These are phyloP conservation scores for Kuschelorhynchus macadamiae DNA, from an alignment of 2,888 invertebrate species.

Conservation along the genomic window DNA sequence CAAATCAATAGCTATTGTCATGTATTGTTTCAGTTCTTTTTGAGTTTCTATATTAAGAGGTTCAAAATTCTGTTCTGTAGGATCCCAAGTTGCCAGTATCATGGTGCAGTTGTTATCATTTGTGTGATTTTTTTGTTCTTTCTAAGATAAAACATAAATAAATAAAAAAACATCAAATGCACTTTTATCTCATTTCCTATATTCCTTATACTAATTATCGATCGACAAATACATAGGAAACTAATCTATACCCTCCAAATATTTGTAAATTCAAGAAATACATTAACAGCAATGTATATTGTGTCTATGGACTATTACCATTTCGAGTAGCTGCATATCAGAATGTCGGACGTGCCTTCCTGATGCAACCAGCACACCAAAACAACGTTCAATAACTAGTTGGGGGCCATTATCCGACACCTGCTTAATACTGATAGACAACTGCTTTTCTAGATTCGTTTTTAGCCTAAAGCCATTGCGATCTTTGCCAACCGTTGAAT, in stretches of 20 bases:
- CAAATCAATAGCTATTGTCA: constrained; percentile 96
- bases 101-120: constrained; percentile 60
- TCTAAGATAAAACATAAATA: constrained; percentile 40
- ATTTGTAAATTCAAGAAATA: too few species aligned
- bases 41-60: constrained; percentile 86
- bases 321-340: constrained; percentile 95
- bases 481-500: constrained; percentile 88
- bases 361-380: constrained; percentile 92
- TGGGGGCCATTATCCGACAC: constrained; percentile 72
- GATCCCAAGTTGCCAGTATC: constrained; percentile 85
- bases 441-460: constrained; percentile 89
- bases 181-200: too few species aligned
- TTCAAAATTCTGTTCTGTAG: constrained; percentile 86
- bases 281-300: too few species aligned
- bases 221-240: too few species aligned
- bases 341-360: constrained; percentile 94
- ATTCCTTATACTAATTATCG: too few species aligned
- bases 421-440: constrained; percentile 90
- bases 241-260: too few species aligned
- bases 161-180: too few species aligned
- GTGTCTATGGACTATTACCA: too few species aligned
- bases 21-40: constrained; percentile 84
- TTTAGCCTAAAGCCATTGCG: constrained; percentile 88
- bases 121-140: constrained; percentile 49
- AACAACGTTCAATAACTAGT: constrained; percentile 91